These are phyloP conservation scores for Corythornis madagascariensis DNA, from an alignment of 2,113 vertebrate genomes.

Conservation along the genomic window DNA sequence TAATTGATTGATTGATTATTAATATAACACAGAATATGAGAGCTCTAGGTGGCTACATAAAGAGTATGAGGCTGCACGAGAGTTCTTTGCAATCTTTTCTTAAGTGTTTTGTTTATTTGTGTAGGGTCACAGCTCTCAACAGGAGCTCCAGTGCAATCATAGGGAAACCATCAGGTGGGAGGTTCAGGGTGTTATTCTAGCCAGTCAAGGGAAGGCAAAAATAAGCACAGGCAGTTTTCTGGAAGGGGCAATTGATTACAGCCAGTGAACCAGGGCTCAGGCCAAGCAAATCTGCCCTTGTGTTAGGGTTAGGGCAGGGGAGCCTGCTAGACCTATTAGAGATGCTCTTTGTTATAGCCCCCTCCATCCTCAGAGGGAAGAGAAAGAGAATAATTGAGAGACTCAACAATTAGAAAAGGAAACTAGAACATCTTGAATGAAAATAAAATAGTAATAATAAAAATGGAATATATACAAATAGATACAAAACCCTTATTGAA, in stretches of 20 bases:
- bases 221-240: background rate
- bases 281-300: background rate
- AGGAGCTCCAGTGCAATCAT: rapidly evolving
- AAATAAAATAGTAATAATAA: no score
- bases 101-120: background rate
- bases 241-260: rapidly evolving
- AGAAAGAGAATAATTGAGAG: no score
- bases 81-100: background rate
- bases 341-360: no score
- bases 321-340: no score
- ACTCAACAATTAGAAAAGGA: no score
- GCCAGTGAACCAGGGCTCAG: background rate
- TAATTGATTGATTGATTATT: background rate
- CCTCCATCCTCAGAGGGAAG: no score
- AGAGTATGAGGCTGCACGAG: background rate
- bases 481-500: no score
- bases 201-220: background rate
- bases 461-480: no score
- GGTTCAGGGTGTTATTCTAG: background rate
- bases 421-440: no score
- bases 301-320: no score
- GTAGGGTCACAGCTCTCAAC: background rate
- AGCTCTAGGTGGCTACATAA: background rate
- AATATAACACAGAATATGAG: background rate
- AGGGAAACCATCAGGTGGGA: rapidly evolving